Evolutionary conservation across 2,113 vertebrate species (phyloP).

Genomic region (Coregonus clupeaformis): DNA sequence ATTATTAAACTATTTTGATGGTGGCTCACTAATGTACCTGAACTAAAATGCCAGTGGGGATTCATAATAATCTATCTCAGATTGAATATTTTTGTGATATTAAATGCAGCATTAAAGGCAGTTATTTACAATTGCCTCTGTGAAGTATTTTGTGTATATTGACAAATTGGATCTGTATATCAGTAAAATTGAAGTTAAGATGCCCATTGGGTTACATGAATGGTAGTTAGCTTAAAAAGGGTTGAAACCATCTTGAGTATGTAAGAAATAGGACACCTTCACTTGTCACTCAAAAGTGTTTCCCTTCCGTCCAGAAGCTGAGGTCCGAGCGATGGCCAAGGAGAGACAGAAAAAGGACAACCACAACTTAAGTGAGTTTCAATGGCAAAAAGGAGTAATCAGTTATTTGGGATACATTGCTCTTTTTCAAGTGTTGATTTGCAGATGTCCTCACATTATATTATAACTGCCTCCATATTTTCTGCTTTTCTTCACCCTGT

Average conservation of each 20-base stretch:
- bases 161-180: constrained; percentile 44
- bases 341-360: constrained; percentile 98
- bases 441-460: too few species aligned
- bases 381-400: neutral
- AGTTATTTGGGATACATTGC: neutral
- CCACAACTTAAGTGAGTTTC: constrained; percentile 93
- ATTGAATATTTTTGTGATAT: too few species aligned
- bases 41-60: too few species aligned
- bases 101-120: too few species aligned
- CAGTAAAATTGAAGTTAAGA: neutral
- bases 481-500: constrained; percentile 2
- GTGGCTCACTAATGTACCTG: too few species aligned
- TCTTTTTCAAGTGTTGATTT: neutral
- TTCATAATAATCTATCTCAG: too few species aligned
- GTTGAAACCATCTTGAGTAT: too few species aligned
- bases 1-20: neutral
- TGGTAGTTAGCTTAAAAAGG: neutral
- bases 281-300: neutral
- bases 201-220: neutral
- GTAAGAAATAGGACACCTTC: neutral
- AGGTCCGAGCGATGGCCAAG: constrained; percentile 90
- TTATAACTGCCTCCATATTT: neutral
- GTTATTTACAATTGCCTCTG: too few species aligned
- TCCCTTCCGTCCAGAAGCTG: constrained; percentile 81
- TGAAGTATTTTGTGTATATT: constrained; percentile 41